Conservation (phyloP, 2,888 invertebrate genomes). For the Litoditis marina region DNA sequence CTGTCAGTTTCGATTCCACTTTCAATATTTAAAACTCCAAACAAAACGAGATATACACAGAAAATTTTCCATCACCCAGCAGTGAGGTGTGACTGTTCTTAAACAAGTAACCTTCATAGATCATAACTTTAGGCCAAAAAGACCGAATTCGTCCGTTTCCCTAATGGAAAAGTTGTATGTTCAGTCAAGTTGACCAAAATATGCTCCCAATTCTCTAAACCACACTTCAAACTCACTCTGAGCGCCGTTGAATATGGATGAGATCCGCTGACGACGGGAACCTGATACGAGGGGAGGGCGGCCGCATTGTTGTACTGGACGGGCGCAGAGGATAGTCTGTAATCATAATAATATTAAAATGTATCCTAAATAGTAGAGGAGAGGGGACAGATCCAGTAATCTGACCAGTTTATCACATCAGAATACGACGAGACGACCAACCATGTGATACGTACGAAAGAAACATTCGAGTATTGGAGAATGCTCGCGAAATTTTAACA, state of each 20-base stretch:
- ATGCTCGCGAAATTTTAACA: background rate
- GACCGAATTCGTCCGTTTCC: too few species aligned
- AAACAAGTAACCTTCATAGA: too few species aligned
- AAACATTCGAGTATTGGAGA: background rate
- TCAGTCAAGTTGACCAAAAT: too few species aligned
- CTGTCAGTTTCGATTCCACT: too few species aligned
- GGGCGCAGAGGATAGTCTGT: conserved; percentile 38
- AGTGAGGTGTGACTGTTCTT: too few species aligned
- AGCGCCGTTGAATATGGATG: conserved; percentile 10
- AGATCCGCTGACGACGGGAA: conserved; percentile 2
- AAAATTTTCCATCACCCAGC: too few species aligned
- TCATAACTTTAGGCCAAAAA: too few species aligned
- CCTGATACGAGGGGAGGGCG: conserved; percentile 2
- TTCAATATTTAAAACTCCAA: too few species aligned
- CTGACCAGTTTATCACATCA: conserved; percentile 1
- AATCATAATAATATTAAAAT: conserved; percentile 13
- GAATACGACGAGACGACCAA: conserved; percentile 1
- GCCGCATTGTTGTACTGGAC: conserved; percentile 30
- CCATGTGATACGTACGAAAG: background rate
- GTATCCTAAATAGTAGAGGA: background rate
- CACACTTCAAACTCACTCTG: background rate
- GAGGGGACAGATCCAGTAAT: conserved; percentile 6
- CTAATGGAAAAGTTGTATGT: too few species aligned
- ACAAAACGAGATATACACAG: too few species aligned
- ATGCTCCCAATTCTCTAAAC: too few species aligned